Conservation (phyloP, 2,113 vertebrate genomes). For the Chloebia gouldiae region DNA sequence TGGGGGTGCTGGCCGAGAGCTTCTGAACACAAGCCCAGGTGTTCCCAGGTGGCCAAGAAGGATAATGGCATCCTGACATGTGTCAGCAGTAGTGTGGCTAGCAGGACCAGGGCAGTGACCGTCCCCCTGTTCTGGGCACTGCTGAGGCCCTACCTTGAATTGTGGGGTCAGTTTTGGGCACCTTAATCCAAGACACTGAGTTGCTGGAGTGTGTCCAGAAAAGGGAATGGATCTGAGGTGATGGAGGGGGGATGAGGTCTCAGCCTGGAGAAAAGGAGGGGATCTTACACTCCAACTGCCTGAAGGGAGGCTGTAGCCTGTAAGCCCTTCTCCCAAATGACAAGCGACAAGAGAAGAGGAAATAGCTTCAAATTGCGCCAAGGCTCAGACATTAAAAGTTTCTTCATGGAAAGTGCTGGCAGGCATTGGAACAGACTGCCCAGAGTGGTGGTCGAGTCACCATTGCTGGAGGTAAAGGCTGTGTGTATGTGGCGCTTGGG, state of each 20-base stretch:
- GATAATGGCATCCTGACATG: background rate
- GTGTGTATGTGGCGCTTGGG: accelerated
- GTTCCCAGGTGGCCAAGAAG: background rate
- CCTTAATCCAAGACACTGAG: background rate
- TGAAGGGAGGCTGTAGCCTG: background rate
- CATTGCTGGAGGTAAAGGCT: background rate
- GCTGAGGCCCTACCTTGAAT: background rate
- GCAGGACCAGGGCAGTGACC: background rate
- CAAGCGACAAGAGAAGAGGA: background rate
- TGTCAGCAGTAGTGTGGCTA: background rate
- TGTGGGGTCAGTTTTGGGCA: background rate
- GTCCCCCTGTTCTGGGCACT: background rate
- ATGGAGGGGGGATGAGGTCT: too few relatives aligned
- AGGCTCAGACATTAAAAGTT: background rate
- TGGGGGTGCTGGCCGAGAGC: background rate
- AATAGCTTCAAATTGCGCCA: background rate
- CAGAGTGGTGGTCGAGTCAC: background rate
- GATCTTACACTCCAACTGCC: background rate
- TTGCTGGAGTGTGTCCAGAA: background rate
- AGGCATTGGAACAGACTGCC: background rate
- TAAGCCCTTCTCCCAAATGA: background rate
- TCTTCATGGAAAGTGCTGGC: background rate
- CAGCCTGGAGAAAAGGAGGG: background rate
- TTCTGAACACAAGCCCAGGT: background rate
- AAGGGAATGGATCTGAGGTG: background rate